Percentiles rank a stretch among this genome's conserved stretches.
phyloP scores from a whole-genome alignment of 2,888 invertebrate genomes.

The Phasia obesa region DNA sequence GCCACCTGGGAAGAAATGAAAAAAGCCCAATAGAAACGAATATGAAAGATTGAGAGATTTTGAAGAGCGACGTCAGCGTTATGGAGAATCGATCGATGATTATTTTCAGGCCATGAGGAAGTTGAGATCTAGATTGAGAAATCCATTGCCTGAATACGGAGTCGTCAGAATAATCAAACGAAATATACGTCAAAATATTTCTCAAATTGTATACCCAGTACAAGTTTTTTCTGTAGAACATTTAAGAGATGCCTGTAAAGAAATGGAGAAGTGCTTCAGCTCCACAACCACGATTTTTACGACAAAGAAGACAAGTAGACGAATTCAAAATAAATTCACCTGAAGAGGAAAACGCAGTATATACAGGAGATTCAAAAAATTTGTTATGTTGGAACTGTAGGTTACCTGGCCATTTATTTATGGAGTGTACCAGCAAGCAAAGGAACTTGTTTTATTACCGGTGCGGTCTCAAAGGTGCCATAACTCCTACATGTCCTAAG shows the following conservation, averaged over 20 bases:
- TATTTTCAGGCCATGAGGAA: slow-evolving; percentile 15
- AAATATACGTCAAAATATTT: too few relatives aligned
- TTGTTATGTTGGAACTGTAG: not conserved
- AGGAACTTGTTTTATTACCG: too few relatives aligned
- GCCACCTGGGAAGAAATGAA: not conserved
- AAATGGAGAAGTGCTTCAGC: not conserved
- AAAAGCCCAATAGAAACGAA: not conserved
- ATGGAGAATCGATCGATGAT: not conserved
- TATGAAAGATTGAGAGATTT: slow-evolving; percentile 4
- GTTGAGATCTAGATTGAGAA: not conserved
- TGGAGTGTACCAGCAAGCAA: not conserved
- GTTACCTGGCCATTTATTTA: not conserved
- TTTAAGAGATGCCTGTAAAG: not conserved
- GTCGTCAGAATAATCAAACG: too few relatives aligned
- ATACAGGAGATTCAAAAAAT: not conserved
- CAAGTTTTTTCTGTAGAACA: slow-evolving; percentile 8
- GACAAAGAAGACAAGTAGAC: not conserved
- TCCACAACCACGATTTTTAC: not conserved
- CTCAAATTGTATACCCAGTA: slow-evolving; percentile 9
- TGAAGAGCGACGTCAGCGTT: not conserved
- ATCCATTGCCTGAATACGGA: too few relatives aligned
- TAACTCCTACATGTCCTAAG: not conserved
- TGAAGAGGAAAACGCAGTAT: not conserved
- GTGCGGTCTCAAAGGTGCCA: not conserved
- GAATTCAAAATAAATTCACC: not conserved